Base-by-base conservation (phyloP, 2,797 vertebrate genomes). In the Takifugu ocellatus region DNA sequence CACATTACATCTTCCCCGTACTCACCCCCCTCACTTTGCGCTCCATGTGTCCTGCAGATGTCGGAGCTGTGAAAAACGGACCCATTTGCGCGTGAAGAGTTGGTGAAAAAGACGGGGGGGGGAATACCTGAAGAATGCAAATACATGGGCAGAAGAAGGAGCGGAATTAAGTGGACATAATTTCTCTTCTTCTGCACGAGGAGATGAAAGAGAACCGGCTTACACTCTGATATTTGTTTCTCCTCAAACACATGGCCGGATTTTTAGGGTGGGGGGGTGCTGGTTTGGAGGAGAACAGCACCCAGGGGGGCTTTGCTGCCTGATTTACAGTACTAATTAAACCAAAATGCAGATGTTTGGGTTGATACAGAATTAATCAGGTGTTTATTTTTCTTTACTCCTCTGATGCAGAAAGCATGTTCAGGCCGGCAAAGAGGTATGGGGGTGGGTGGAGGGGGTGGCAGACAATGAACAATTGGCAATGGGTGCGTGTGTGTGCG, bases 111-210 rank as follows among this genome's bases (percentile, higher is more conserved):
- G 59, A 61, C 42, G 29, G 74, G 16, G 61, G 39, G 86, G 85
- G 74, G 86, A 84, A 79, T 88, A 89, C 86, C 83, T 89, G 81
- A 87, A 81, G 86, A 89, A 87, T 82, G 83, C 73, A 85, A 88
- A 87, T 83, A 87, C 82, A 87, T 74, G 81, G 85, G 74, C 74
- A 81, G 75, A 73, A 84, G 84, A 90, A 87, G 84, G 84, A 87
- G 74, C 77, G 78, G 87, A 75, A 89, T 90, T 87, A 91, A 89
- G 91, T 82, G 75, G 89, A 88, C 90, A 91, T 90, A 87, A 92
- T 90, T 88, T 89, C 76, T 83, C 75, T 82, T 75, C 79, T 78
- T 80, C 74, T 66, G 70, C 63, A 65, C 2, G 1, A 79, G 80
- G 72, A 89, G 88, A 91, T 91, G 89, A 92, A 91, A 92, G 88